phyloP scores from a whole-genome alignment of 2,113 vertebrate genomes.

The Brienomyrus longianalis region DNA sequence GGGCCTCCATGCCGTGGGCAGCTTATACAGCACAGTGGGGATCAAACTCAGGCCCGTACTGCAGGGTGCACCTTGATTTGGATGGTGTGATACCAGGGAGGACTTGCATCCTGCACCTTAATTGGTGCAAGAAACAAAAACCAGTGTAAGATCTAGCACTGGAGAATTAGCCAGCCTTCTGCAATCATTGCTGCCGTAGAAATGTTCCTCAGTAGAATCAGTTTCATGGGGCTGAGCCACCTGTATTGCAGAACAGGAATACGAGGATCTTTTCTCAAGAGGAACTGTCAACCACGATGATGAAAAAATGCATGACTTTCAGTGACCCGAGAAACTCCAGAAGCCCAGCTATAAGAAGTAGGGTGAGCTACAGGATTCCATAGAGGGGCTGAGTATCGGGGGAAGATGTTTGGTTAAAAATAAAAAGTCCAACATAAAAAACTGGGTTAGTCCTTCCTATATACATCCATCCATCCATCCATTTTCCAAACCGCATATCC shows the following conservation, averaged over 20 bases:
- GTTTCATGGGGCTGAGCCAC: neutral
- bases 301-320: neutral
- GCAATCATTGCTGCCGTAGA: neutral
- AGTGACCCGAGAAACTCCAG: neutral
- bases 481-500: too few relatives aligned
- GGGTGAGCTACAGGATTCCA: neutral
- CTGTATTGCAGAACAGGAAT: neutral
- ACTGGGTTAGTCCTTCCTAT: neutral
- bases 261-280: neutral
- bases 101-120: neutral
- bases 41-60: neutral
- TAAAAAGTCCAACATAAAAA: neutral
- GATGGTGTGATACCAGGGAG: neutral
- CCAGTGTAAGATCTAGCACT: neutral
- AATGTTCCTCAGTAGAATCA: neutral
- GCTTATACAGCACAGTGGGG: neutral
- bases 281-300: neutral
- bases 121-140: neutral
- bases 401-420: neutral
- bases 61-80: slow-evolving; percentile 2
- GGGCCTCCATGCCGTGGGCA: neutral
- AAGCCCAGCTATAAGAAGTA: neutral
- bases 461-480: neutral
- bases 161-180: neutral
- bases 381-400: neutral